These are phyloP conservation scores for Karalla daura DNA, from an alignment of 2,797 vertebrate species.

Conservation along the genomic window DNA sequence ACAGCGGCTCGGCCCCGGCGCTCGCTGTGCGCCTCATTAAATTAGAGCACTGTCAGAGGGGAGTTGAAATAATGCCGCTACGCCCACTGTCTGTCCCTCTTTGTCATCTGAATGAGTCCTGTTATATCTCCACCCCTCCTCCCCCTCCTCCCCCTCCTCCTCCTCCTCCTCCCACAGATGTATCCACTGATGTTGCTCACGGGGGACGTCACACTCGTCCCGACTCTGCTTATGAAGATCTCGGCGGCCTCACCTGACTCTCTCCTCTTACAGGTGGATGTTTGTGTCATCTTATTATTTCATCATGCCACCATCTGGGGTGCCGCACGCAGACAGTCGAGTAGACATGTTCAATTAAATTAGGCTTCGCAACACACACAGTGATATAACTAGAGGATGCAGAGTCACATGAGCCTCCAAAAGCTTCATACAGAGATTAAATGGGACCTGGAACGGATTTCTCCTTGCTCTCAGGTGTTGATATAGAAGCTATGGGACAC, in stretches of 20 bases:
- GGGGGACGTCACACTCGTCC: conserved; percentile 26
- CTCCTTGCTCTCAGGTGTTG: too few relatives aligned
- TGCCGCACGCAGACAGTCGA: conserved; percentile 27
- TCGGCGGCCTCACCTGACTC: conserved; percentile 41
- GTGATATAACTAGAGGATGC: conserved; percentile 10
- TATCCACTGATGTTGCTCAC: conserved; percentile 48
- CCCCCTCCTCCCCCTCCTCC: conserved; percentile 38
- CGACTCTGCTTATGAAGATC: conserved; percentile 40
- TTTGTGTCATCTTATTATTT: conserved; percentile 52
- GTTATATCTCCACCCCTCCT: conserved; percentile 43
- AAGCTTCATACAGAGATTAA: too few relatives aligned
- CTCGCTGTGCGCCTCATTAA: conserved; percentile 73
- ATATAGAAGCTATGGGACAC: too few relatives aligned
- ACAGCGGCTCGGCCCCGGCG: conserved; percentile 53
- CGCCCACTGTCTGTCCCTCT: conserved; percentile 63
- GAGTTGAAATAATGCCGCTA: conserved; percentile 70
- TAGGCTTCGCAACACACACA: conserved; percentile 36
- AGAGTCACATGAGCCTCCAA: neutral
- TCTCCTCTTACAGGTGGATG: conserved; percentile 39
- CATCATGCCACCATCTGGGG: conserved; percentile 47
- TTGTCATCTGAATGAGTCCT: conserved; percentile 68
- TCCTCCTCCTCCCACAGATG: conserved; percentile 49
- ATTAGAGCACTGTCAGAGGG: conserved; percentile 73
- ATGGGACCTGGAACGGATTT: too few relatives aligned
- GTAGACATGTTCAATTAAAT: conserved; percentile 40